These are phyloP conservation scores for Stichopus chloronotus DNA, from an alignment of 35 echinoderm and acorn worm species.

Conservation along the genomic window DNA sequence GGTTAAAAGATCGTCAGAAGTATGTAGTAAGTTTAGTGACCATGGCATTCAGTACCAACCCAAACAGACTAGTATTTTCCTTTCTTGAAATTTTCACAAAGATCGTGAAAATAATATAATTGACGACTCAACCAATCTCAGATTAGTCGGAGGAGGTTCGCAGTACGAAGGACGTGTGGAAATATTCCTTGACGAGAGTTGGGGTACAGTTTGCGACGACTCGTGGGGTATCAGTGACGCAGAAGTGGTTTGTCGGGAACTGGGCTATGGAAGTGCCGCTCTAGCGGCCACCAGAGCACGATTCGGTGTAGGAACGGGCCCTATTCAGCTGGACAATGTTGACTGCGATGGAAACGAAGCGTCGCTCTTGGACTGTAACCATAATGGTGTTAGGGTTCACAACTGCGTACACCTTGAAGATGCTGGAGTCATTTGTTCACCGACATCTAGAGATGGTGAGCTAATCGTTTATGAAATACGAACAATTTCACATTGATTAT, in stretches of 20 bases:
- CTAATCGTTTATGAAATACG: no score
- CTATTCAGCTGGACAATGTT: background rate
- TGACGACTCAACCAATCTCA: background rate
- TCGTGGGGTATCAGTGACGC: conserved; percentile 13
- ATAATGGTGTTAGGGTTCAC: background rate
- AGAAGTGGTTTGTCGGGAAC: background rate
- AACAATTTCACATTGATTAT: no score
- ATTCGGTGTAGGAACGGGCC: background rate
- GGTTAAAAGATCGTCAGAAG: no score
- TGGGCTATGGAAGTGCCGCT: background rate
- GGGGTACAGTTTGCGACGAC: conserved; percentile 18
- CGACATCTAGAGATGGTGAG: background rate
- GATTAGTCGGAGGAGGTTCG: background rate
- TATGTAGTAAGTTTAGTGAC: no score
- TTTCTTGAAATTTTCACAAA: no score
- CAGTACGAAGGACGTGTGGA: conserved; percentile 31
- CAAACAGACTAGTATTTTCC: no score
- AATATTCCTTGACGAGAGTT: background rate
- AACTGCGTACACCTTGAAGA: background rate
- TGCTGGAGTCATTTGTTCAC: conserved; percentile 24
- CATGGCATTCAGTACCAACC: no score
- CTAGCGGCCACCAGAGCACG: background rate
- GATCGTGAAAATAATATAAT: background rate
- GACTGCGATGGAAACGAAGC: background rate
- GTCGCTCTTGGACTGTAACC: background rate